Conservation (phyloP, 1,140 invertebrate genomes). For the Bombus difficillimus region DNA sequence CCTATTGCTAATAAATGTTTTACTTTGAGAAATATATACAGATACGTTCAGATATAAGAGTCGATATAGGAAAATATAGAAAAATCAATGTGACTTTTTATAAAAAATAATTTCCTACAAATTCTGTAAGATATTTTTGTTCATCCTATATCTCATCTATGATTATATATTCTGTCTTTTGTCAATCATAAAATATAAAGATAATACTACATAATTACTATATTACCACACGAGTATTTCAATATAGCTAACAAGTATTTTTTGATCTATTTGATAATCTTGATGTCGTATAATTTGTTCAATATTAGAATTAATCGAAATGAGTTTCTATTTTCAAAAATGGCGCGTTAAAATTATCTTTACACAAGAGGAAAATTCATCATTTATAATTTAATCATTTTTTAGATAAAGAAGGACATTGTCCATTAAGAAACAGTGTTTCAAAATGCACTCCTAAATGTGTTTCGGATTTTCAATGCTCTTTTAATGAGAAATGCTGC, state of each 20-base stretch:
- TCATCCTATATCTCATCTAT: background rate
- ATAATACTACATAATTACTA: background rate
- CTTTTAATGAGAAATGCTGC: slow-evolving; percentile 86
- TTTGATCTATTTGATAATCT: background rate
- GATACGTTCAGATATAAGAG: background rate
- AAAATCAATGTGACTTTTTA: background rate
- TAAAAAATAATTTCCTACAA: background rate
- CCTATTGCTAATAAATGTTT: no score
- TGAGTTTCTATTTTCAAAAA: background rate
- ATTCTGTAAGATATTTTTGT: background rate
- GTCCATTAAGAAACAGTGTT: slow-evolving; percentile 86
- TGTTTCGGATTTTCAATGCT: slow-evolving; percentile 86
- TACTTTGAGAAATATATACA: background rate
- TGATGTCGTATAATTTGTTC: background rate
- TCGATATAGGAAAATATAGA: background rate
- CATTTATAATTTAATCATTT: background rate
- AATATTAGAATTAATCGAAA: background rate
- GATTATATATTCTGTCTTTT: background rate
- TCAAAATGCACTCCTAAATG: slow-evolving; percentile 87
- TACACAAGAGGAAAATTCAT: background rate
- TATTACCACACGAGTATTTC: background rate
- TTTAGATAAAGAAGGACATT: slow-evolving; percentile 80
- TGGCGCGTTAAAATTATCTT: background rate
- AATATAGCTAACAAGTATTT: background rate
- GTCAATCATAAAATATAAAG: background rate